Percentiles rank a stretch among this genome's conserved stretches.
These are phyloP conservation scores for Trichonephila clavata DNA, from an alignment of 1,140 invertebrate species.

Conservation along the genomic window DNA sequence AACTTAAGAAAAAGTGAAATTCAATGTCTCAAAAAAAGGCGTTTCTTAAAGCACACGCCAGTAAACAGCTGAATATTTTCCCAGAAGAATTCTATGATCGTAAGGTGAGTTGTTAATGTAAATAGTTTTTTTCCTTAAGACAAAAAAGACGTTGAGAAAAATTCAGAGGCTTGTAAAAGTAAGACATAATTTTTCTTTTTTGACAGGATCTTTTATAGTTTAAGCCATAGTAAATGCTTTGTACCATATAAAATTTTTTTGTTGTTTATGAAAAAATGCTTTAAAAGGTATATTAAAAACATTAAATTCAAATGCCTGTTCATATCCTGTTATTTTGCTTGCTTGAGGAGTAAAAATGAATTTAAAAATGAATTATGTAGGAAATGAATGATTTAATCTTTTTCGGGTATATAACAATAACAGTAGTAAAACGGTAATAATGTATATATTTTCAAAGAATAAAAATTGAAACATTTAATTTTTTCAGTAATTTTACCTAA, in stretches of 20 bases:
- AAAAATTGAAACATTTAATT: too few species aligned
- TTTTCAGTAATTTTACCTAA: too few species aligned
- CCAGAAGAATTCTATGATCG: conserved; percentile 27
- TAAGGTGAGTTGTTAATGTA: conserved; percentile 55
- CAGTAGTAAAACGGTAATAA: too few species aligned
- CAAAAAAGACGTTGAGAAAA: neutral
- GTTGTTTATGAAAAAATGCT: neutral
- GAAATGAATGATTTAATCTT: too few species aligned
- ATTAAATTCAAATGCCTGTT: too few species aligned
- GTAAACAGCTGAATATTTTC: conserved; percentile 54
- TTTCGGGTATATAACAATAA: too few species aligned
- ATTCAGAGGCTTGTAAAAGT: neutral
- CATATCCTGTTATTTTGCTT: too few species aligned
- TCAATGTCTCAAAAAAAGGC: neutral
- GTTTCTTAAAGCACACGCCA: conserved; percentile 1
- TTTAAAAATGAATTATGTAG: too few species aligned
- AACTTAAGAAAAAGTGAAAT: conserved; percentile 4
- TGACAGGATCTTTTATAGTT: neutral
- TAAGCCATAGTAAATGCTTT: neutral
- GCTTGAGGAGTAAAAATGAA: too few species aligned
- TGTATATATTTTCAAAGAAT: too few species aligned
- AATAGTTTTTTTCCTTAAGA: neutral
- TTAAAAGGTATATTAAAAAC: neutral
- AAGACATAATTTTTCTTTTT: neutral
- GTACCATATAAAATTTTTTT: neutral